A percentile compares a stretch with the other conserved stretches of the same genome.
phyloP scores from a whole-genome alignment of 2,888 invertebrate genomes.

The Sinopyrophorus schimmeli region DNA sequence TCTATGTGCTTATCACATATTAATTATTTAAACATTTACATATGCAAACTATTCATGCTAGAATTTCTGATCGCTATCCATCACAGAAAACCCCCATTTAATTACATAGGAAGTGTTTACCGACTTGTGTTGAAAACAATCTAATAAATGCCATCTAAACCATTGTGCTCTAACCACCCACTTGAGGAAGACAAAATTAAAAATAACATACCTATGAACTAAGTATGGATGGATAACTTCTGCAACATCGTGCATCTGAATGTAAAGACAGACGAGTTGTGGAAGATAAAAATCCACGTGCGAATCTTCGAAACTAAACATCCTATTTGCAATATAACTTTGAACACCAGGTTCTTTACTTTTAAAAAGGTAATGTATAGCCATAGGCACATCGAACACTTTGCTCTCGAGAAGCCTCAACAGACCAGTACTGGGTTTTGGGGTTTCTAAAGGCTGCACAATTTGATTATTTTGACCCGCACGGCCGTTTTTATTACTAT shows the following conservation, averaged over 20 bases:
- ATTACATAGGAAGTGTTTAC: too few species aligned
- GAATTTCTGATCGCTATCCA: too few species aligned
- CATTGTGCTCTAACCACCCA: not conserved
- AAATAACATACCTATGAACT: slow-evolving; percentile 68
- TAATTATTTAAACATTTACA: too few species aligned
- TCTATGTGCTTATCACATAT: too few species aligned
- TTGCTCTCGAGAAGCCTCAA: slow-evolving; percentile 95
- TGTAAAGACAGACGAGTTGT: slow-evolving; percentile 97
- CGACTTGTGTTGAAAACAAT: not conserved
- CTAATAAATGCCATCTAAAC: not conserved
- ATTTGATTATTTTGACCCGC: not conserved
- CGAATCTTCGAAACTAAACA: slow-evolving; percentile 90
- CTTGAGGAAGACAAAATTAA: slow-evolving; percentile 1
- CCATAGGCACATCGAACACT: slow-evolving; percentile 97
- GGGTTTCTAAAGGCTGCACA: slow-evolving; percentile 7
- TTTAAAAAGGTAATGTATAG: slow-evolving; percentile 96
- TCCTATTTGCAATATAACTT: slow-evolving; percentile 95
- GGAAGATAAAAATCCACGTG: slow-evolving; percentile 98
- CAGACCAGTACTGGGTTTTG: slow-evolving; percentile 64
- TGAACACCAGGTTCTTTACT: slow-evolving; percentile 98
- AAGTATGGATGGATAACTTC: slow-evolving; percentile 88
- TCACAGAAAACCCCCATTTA: too few species aligned
- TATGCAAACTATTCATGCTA: too few species aligned
- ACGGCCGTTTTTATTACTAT: not conserved
- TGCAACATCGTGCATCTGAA: slow-evolving; percentile 96